Evolutionary conservation across 2,797 vertebrate genomes (phyloP).

Genomic region (Pelodytes ibericus): DNA sequence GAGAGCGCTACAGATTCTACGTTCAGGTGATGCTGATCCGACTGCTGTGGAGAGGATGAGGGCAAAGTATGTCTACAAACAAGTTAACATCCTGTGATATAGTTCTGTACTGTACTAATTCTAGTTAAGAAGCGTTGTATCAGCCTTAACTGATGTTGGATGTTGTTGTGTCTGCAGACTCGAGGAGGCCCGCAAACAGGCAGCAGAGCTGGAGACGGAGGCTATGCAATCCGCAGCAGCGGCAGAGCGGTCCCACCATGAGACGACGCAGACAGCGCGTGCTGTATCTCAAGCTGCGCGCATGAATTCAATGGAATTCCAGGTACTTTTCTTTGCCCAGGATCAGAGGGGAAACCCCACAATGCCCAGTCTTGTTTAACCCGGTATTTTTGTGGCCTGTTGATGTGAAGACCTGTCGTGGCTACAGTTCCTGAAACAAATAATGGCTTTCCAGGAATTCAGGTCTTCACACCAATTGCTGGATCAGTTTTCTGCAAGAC

Average conservation of each 20-base stretch:
- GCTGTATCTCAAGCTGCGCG: constrained; percentile 60
- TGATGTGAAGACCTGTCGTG: neutral
- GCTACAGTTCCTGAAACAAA: neutral
- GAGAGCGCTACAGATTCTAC: constrained; percentile 72
- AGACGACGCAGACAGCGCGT: constrained; percentile 62
- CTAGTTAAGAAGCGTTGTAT: no score
- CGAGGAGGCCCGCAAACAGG: constrained; percentile 60
- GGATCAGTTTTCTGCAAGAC: neutral
- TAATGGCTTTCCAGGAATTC: neutral
- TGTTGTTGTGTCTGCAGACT: constrained; percentile 62
- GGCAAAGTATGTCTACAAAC: rapidly evolving
- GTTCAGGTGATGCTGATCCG: constrained; percentile 43
- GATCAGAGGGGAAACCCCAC: neutral
- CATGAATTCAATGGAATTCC: constrained; percentile 43
- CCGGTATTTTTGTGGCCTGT: neutral
- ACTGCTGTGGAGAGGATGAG: constrained; percentile 16
- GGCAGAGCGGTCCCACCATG: constrained; percentile 66
- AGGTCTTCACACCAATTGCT: neutral
- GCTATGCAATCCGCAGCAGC: constrained; percentile 51
- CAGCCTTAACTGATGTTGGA: no score
- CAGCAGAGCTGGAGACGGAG: constrained; percentile 63
- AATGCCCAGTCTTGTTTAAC: neutral
- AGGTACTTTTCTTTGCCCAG: constrained; percentile 60
- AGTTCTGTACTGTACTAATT: no score
- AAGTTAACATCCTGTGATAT: neutral